Conservation (phyloP, 1,140 invertebrate species). For the Brachionus rotundiformis region DNA sequence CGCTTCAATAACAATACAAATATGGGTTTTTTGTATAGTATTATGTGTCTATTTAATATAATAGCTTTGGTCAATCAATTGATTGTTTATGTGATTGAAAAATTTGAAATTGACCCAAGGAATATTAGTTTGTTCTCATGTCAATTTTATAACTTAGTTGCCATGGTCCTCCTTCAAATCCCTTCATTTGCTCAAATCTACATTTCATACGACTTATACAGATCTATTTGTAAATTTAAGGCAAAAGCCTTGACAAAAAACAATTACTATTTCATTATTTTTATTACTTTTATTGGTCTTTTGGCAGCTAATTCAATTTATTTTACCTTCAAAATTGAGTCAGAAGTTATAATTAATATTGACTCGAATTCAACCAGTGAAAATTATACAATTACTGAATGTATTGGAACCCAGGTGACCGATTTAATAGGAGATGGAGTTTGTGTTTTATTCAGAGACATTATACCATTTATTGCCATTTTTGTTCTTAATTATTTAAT, state of each 20-base stretch:
- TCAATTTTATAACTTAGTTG: background rate
- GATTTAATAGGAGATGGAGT: conserved; percentile 9
- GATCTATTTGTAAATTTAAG: conserved; percentile 4
- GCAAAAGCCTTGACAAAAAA: background rate
- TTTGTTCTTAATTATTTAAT: background rate
- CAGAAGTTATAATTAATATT: background rate
- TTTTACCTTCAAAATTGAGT: background rate
- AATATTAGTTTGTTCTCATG: background rate
- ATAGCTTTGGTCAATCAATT: background rate
- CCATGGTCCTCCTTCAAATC: background rate
- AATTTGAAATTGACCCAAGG: background rate
- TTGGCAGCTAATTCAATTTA: conserved; percentile 22
- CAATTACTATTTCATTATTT: background rate
- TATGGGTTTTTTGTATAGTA: conserved; percentile 21
- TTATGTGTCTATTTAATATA: conserved; percentile 3
- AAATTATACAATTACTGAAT: background rate
- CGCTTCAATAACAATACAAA: conserved; percentile 37
- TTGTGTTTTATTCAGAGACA: background rate
- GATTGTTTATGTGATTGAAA: background rate
- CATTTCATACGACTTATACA: conserved; percentile 12
- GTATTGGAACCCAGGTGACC: background rate
- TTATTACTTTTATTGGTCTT: background rate
- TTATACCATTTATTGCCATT: background rate
- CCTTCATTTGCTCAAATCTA: conserved; percentile 1
- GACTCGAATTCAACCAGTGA: background rate